A percentile compares a stretch with the other conserved stretches of the same genome.
Conservation (phyloP, 2,888 invertebrate genomes). For the Glyphotaelius pellucidus region DNA sequence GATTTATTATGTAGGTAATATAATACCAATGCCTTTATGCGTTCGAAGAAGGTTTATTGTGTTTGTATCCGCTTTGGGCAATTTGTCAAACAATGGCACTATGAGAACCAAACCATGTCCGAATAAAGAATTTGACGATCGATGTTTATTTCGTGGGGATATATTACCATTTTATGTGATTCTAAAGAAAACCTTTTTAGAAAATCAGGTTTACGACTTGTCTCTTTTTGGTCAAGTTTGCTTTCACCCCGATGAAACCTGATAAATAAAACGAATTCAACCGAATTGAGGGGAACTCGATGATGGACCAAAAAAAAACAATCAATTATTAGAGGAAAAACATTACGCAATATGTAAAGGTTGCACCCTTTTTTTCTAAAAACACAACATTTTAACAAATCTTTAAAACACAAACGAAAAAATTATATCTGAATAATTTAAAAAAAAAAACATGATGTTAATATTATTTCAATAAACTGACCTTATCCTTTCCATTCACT, state of each 20-base stretch:
- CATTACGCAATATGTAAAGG: not conserved
- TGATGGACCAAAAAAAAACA: not conserved
- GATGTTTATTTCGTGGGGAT: constrained; percentile 42
- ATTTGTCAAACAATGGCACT: constrained; percentile 4
- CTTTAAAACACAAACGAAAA: not conserved
- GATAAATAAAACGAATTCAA: constrained; percentile 31
- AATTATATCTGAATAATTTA: too few relatives aligned
- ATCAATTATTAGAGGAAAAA: not conserved
- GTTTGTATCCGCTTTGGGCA: not conserved
- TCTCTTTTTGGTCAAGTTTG: constrained; percentile 36
- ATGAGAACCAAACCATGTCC: constrained; percentile 11
- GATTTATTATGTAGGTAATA: not conserved
- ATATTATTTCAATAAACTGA: too few relatives aligned
- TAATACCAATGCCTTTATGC: not conserved
- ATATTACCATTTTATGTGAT: constrained; percentile 52
- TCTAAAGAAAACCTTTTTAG: constrained; percentile 44
- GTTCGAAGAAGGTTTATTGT: not conserved
- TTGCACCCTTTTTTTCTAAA: not conserved
- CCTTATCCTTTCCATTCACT: too few relatives aligned
- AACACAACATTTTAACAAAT: not conserved
- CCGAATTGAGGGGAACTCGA: not conserved
- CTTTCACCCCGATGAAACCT: constrained; percentile 37
- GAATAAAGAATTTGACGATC: constrained; percentile 26
- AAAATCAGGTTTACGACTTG: constrained; percentile 36
- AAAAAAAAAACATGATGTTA: too few relatives aligned